Evolutionary conservation across 2,888 invertebrate species (phyloP).

Genomic region (Erannis defoliaria): DNA sequence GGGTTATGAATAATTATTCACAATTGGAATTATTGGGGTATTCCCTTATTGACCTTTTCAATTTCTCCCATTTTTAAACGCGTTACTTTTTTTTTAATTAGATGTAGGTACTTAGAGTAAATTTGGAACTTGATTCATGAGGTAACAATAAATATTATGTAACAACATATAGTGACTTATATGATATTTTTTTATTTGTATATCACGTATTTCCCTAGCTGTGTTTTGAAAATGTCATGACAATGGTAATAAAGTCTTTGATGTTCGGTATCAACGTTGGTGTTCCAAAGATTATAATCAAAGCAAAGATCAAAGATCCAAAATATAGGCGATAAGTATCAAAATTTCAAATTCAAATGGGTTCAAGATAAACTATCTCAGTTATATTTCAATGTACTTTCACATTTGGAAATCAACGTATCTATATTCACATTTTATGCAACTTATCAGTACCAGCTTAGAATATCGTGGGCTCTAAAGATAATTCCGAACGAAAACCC

Average conservation of each 20-base stretch:
- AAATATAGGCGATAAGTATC: slow-evolving; percentile 1
- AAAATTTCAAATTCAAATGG: slow-evolving; percentile 18
- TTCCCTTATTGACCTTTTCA: too few species aligned
- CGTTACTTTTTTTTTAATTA: neutral
- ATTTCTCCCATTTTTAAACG: slow-evolving; percentile 8
- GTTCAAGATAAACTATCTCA: slow-evolving; percentile 18
- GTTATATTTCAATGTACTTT: slow-evolving; percentile 18
- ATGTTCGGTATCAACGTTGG: slow-evolving; percentile 10
- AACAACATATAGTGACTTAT: too few species aligned
- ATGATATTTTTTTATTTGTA: too few species aligned
- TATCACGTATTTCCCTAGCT: too few species aligned
- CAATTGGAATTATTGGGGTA: too few species aligned
- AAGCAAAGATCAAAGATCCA: neutral
- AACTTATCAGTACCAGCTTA: slow-evolving; percentile 28
- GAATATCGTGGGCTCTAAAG: slow-evolving; percentile 40
- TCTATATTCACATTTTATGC: slow-evolving; percentile 37
- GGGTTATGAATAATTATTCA: too few species aligned
- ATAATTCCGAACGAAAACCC: slow-evolving; percentile 47
- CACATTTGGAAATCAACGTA: slow-evolving; percentile 28
- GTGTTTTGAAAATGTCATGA: neutral
- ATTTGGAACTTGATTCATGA: neutral
- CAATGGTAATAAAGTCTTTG: too few species aligned
- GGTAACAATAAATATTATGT: neutral
- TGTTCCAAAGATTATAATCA: slow-evolving; percentile 8
- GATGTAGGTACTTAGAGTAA: neutral